phyloP scores from a whole-genome alignment of 2,888 invertebrate genomes.

The Eurytoma adleriae region DNA sequence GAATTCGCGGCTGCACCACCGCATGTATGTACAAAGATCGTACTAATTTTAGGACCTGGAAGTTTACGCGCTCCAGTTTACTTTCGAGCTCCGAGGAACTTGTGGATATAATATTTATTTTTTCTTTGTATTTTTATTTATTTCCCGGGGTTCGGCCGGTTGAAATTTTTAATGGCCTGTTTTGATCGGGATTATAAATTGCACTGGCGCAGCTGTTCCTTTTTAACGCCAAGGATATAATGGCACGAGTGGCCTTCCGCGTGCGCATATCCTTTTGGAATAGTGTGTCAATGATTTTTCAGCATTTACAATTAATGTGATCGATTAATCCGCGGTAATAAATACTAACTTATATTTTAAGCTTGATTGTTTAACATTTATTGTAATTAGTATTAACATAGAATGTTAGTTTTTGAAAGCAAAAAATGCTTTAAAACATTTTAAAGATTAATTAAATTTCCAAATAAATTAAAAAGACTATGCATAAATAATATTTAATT shows the following conservation, averaged over 20 bases:
- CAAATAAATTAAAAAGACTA: neutral
- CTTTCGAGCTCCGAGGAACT: neutral
- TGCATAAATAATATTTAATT: neutral
- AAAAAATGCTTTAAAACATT: neutral
- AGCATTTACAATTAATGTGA: no score
- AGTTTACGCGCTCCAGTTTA: neutral
- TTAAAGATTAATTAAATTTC: neutral
- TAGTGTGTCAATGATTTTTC: no score
- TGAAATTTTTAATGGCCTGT: neutral
- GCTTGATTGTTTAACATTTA: neutral
- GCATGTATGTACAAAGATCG: neutral
- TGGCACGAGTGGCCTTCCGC: neutral
- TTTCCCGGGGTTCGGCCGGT: neutral
- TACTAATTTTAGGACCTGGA: conserved; percentile 18
- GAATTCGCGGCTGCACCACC: neutral
- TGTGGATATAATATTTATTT: neutral
- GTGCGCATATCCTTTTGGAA: no score
- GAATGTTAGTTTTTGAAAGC: no score
- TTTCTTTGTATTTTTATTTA: neutral
- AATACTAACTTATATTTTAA: neutral
- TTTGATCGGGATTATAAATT: neutral
- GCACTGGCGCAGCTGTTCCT: neutral
- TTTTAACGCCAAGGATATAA: neutral
- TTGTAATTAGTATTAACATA: neutral
- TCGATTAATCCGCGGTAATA: neutral